Evolutionary conservation across 2,113 vertebrate species (phyloP).

Genomic region (Xenopus laevis): DNA sequence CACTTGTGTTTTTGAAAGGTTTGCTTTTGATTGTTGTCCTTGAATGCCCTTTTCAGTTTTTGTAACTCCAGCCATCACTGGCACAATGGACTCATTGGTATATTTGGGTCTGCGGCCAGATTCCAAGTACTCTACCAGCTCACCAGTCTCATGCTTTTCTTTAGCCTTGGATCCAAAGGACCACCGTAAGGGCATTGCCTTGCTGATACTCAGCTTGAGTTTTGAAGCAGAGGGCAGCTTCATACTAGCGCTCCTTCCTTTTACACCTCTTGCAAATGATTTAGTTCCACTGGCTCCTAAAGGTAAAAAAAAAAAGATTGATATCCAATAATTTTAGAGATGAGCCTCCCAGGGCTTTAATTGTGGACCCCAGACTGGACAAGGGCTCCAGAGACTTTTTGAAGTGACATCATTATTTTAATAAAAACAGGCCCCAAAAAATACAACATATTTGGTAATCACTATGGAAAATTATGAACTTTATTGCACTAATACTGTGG

Average conservation of each 20-base stretch:
- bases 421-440: no score
- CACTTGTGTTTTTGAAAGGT: constrained; percentile 30
- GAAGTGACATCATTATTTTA: no score
- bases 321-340: no score
- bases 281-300: constrained; percentile 61
- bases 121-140: constrained; percentile 83
- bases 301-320: constrained; percentile 20
- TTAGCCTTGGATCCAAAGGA: constrained; percentile 71
- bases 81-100: constrained; percentile 77
- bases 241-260: constrained; percentile 75
- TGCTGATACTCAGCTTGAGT: constrained; percentile 61
- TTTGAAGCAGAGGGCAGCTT: constrained; percentile 59
- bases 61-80: constrained; percentile 53
- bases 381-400: no score
- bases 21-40: not conserved
- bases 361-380: no score
- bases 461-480: no score
- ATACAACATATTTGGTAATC: no score
- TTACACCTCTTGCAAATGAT: constrained; percentile 63
- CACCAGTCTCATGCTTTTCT: constrained; percentile 55
- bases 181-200: constrained; percentile 71
- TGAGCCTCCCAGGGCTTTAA: no score
- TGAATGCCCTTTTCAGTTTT: constrained; percentile 32
- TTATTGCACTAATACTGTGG: no score
- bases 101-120: constrained; percentile 78